Percentiles rank a stretch among this genome's conserved stretches.
phyloP scores from a whole-genome alignment of 1,140 invertebrate species.

The Drosophila paulistorum region DNA sequence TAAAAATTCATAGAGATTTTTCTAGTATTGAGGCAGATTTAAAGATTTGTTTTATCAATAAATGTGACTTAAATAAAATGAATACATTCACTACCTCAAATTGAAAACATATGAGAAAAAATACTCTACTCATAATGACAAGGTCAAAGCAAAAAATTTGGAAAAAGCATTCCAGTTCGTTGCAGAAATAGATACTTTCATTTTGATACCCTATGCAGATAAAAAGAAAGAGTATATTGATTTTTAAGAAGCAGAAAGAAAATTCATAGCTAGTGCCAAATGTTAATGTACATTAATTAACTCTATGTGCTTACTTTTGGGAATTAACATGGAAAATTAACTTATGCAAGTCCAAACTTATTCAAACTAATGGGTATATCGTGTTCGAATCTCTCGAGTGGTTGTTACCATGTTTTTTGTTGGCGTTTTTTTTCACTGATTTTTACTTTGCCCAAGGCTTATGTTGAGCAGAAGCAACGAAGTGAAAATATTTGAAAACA shows the following conservation, averaged over 20 bases:
- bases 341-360: no score
- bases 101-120: not conserved
- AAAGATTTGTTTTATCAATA: no score
- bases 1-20: no score
- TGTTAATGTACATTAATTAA: no score
- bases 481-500: not conserved
- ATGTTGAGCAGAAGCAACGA: not conserved
- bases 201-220: conserved; percentile 15
- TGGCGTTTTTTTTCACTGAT: not conserved
- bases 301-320: no score
- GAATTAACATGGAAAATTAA: no score
- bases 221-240: not conserved
- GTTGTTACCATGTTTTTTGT: not conserved
- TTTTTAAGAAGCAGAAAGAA: no score
- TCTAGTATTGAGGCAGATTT: no score
- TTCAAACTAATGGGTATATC: no score
- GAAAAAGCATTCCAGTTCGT: conserved; percentile 1
- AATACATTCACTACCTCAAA: no score
- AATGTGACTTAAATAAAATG: no score
- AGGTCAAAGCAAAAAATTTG: conserved; percentile 9
- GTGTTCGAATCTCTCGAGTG: not conserved
- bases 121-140: not conserved
- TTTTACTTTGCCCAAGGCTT: conserved; percentile 1
- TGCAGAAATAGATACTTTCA: conserved; percentile 21
- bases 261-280: no score